These are phyloP conservation scores for Myodes glareolus DNA, from an alignment of 2,113 vertebrate genomes.

Conservation along the genomic window DNA sequence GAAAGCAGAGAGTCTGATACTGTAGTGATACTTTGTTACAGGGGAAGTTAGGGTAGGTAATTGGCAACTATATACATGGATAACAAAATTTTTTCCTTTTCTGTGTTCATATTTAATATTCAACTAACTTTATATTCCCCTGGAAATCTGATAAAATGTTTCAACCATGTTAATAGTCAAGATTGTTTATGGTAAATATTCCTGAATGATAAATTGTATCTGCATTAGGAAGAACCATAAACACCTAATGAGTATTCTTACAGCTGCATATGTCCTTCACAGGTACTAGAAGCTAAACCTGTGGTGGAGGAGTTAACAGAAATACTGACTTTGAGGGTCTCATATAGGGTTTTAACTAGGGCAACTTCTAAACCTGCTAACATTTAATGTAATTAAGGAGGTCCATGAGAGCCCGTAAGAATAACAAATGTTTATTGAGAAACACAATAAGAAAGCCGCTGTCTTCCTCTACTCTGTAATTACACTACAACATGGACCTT, in stretches of 20 bases:
- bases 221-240: slow-evolving; percentile 19
- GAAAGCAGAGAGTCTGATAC: not conserved
- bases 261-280: not conserved
- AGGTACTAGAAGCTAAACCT: not conserved
- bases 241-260: not conserved
- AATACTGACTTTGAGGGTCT: not conserved
- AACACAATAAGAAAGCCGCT: too few relatives aligned
- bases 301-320: not conserved
- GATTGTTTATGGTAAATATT: slow-evolving; percentile 10
- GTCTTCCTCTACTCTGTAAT: too few relatives aligned
- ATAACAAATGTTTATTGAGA: too few relatives aligned
- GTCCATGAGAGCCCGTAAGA: too few relatives aligned
- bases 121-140: not conserved
- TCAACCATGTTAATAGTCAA: slow-evolving; percentile 18
- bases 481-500: not conserved
- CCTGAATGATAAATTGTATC: not conserved
- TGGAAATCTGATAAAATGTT: slow-evolving; percentile 61
- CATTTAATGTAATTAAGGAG: too few relatives aligned
- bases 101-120: slow-evolving; percentile 43
- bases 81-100: slow-evolving; percentile 10
- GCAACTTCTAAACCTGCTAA: not conserved
- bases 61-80: not conserved
- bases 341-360: not conserved
- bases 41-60: not conserved
- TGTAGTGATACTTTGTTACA: slow-evolving; percentile 30